phyloP scores from a whole-genome alignment of 1,140 invertebrate genomes.

The Drosophila tsacasi region DNA sequence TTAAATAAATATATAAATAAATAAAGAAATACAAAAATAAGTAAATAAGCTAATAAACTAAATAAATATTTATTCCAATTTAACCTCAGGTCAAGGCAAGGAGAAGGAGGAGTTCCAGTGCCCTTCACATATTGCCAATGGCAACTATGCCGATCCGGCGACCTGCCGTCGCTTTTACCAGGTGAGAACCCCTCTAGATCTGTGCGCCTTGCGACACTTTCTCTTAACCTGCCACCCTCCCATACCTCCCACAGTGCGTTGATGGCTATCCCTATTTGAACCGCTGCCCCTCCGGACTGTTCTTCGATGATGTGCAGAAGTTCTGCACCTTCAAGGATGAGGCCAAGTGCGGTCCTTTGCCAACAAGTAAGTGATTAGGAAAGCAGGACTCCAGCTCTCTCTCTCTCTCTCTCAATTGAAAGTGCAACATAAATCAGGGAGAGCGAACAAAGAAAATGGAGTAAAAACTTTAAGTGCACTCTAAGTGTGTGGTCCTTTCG shows the following conservation, averaged over 20 bases:
- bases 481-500: slow-evolving; percentile 39
- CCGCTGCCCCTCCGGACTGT: slow-evolving; percentile 94
- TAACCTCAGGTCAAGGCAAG: slow-evolving; percentile 84
- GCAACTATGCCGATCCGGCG: slow-evolving; percentile 95
- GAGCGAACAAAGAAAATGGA: slow-evolving; percentile 34
- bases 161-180: slow-evolving; percentile 95
- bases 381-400: slow-evolving; percentile 13
- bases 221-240: background rate
- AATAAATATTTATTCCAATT: background rate
- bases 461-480: slow-evolving; percentile 77
- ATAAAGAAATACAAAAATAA: no score
- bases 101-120: slow-evolving; percentile 90
- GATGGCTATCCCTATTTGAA: slow-evolving; percentile 94
- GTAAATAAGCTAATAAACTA: no score
- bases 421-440: slow-evolving; percentile 77
- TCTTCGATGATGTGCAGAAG: slow-evolving; percentile 96
- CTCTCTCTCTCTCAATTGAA: slow-evolving; percentile 59
- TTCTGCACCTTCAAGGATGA: slow-evolving; percentile 96
- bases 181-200: slow-evolving; percentile 85
- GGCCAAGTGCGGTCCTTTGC: slow-evolving; percentile 94
- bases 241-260: slow-evolving; percentile 89
- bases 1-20: no score
- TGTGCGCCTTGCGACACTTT: background rate
- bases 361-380: slow-evolving; percentile 90
- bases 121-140: slow-evolving; percentile 92